Base-by-base conservation (phyloP, 1,140 invertebrate genomes). In the Pomacea maculata region DNA sequence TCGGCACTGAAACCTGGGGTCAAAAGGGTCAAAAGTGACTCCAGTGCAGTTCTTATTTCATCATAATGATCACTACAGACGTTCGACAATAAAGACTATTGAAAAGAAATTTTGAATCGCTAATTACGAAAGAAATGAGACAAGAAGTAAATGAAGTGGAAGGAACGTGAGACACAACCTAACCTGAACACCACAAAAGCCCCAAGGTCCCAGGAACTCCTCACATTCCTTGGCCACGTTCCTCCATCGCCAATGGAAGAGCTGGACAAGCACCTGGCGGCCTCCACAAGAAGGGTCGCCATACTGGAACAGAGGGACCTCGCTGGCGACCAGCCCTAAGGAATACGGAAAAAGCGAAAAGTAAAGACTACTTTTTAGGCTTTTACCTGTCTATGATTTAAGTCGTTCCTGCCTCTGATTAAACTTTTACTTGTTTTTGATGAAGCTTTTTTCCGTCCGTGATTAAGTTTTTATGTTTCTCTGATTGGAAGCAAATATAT, bases 171-270 rank as follows among this genome's bases (percentile, higher is more conserved):
- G 54, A 57, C 54, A 61, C 29, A 70, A 6, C 34, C 78, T n/a
- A 61, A 87, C 89, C 86, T 88, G 88, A 1, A 89, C 88, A n/a
- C 85, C 89, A 83, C 88, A 89, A 73, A 83, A 90, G 17, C 95
- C 95, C 78, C 93, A 93, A 0, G 95, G 94, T 7, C 93, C 94
- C 11, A 97, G 91, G 88, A 95, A 97, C 71, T 93, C 92, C 91
- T 96, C 95, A 88, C 96, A 97, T 90, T 97, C 96, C 29, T 91
- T 91, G 0, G 95, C 96, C 82, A 97, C 95, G 86, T 89, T 89
- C 8, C 85, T 85, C 87, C 88, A 90, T 82, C 87, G 88, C 89
- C 89, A 90, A 68, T 90, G 87, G 81, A 90, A 90, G 73, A 90
- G 84, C 73, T 90, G 89, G 54, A 90, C 89, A 52, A 89, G 86